These are phyloP conservation scores for Oxyruncus cristatus DNA, from an alignment of 2,113 vertebrate genomes.

Conservation along the genomic window DNA sequence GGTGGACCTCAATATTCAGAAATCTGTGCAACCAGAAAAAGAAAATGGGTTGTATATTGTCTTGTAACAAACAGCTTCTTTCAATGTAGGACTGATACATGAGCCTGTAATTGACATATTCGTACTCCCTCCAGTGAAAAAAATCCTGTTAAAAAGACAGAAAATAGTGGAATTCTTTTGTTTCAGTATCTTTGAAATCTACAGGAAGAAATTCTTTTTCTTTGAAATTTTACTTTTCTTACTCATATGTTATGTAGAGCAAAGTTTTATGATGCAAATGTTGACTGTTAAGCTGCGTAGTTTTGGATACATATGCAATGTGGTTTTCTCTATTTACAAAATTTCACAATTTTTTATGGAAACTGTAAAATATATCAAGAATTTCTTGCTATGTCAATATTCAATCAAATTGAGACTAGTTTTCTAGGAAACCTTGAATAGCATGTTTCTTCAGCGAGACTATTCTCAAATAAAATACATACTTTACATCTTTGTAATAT, in stretches of 20 bases:
- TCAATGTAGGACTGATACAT: background rate
- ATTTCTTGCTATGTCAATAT: background rate
- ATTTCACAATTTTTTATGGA: background rate
- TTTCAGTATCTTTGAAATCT: conserved; percentile 32
- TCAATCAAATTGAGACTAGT: background rate
- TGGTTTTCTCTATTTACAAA: background rate
- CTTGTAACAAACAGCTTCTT: background rate
- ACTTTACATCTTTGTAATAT: background rate
- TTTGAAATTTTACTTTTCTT: conserved; percentile 11
- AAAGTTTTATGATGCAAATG: conserved; percentile 5
- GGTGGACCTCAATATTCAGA: background rate
- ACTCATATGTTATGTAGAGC: background rate
- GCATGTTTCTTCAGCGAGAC: background rate
- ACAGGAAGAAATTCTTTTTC: background rate
- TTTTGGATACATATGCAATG: background rate
- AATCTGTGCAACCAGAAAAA: background rate
- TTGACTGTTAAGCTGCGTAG: background rate
- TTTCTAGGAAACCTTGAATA: background rate
- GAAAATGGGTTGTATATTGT: background rate
- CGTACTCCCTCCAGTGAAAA: background rate
- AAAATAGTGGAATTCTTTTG: background rate
- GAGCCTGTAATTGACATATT: conserved; percentile 4
- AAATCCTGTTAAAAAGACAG: background rate
- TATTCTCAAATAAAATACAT: background rate
- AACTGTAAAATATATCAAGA: background rate